Percentiles rank a stretch among this genome's conserved stretches.
Conservation (phyloP, 35 echinoderm and acorn worm species). For the Diadema setosum region DNA sequence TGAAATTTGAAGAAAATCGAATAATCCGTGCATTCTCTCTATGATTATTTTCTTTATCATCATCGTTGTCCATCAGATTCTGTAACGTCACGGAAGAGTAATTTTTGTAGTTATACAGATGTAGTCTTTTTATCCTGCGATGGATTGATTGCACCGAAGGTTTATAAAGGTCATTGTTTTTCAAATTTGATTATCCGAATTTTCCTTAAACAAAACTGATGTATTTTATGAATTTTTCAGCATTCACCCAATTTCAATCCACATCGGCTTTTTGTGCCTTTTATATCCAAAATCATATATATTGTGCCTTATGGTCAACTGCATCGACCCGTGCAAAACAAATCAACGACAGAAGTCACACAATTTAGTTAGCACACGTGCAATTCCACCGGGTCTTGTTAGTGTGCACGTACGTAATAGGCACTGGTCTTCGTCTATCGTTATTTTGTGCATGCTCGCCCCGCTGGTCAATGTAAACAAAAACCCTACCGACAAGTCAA, state of each 20-base stretch:
- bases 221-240: not conserved
- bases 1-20: too few species aligned
- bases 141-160: not conserved
- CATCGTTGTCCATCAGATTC: too few species aligned
- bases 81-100: too few species aligned
- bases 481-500: not conserved
- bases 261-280: too few species aligned
- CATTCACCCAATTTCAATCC: not conserved
- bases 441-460: not conserved
- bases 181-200: not conserved
- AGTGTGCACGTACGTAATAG: not conserved
- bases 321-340: too few species aligned
- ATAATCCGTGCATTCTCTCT: too few species aligned
- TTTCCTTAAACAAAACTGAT: not conserved
- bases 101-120: too few species aligned
- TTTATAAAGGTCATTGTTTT: too few species aligned
- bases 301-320: too few species aligned
- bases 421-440: not conserved
- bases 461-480: not conserved
- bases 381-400: not conserved
- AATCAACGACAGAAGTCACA: not conserved
- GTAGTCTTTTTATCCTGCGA: not conserved
- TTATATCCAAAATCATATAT: too few species aligned
- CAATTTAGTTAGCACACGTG: not conserved
- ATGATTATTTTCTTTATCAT: too few species aligned